Evolutionary conservation across 2,113 vertebrate genomes (phyloP), one percentile per base, ranked within the genome.

Genomic region (Varanus salvator): DNA sequence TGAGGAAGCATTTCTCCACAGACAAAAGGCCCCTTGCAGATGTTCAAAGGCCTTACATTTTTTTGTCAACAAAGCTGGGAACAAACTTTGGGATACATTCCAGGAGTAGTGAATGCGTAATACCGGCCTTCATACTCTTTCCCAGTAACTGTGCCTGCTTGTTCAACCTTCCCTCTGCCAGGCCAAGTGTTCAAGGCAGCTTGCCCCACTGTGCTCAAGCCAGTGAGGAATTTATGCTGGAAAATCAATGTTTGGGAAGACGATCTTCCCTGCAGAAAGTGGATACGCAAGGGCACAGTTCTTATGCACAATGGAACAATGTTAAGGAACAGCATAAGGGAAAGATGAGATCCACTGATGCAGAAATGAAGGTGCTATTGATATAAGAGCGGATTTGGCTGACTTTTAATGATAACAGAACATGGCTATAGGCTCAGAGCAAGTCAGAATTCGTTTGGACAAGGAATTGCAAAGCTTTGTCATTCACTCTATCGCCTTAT

Each of bases 381-480:
- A 29, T 44, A 29, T 7, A 38, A 66, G 7, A 9, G 64, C 82
- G 57, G 75, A 78, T 78, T 78, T 77, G 60, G 74, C 88, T 44
- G 78, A 57, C 27, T 34, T 60, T 89, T 77, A 77, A 29, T 21
- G n/a, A 66, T 84, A 44, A 78, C 17, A 80, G 19, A 89, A 82
- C 11, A 23, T 8, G 25, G 74, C 69, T 89, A 66, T 74, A 88
- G 38, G 78, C 52, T 29, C 6, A 69, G 25, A 74, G 69, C 88
- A 89, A 85, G 82, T 89, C 48, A 77, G 88, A 78, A 89, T 85
- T 78, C 85, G 88, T 89, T 89, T 85, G 75, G 60, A 85, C 74
- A 89, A 85, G 82, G 88, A 66, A 52, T 78, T 85, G 44, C 74
- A 54, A 6, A 85, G 74, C 74, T 60, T 86, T 89, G 54, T 38